phyloP scores from a whole-genome alignment of 2,888 invertebrate species.

The Orchesellides sinensis region DNA sequence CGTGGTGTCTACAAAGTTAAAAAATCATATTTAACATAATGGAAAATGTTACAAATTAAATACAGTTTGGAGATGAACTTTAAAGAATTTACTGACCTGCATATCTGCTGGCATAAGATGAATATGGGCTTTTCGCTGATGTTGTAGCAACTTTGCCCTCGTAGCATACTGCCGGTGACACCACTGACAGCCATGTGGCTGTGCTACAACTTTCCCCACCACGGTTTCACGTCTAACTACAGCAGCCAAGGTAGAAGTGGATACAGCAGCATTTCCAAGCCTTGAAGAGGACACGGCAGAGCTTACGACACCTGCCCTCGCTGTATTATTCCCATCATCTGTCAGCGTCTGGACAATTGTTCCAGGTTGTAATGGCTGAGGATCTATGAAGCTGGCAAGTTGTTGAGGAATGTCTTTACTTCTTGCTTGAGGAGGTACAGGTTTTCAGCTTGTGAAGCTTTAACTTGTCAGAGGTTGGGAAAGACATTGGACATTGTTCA shows the following conservation, averaged over 20 bases:
- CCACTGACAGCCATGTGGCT: constrained; percentile 85
- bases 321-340: constrained; percentile 53
- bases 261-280: constrained; percentile 27
- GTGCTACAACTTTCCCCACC: constrained; percentile 85
- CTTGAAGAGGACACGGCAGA: constrained; percentile 47
- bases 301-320: constrained; percentile 38
- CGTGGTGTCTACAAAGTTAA: constrained; percentile 65
- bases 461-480: constrained; percentile 85
- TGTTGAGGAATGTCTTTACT: constrained; percentile 59
- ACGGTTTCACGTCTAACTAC: constrained; percentile 61
- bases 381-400: constrained; percentile 42
- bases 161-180: constrained; percentile 94
- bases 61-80: neutral
- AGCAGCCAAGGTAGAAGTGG: constrained; percentile 32
- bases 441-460: constrained; percentile 83
- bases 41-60: neutral
- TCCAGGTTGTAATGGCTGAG: constrained; percentile 47
- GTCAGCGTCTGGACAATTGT: constrained; percentile 64
- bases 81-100: constrained; percentile 65
- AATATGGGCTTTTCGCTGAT: constrained; percentile 78
- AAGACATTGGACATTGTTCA: constrained; percentile 83
- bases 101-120: constrained; percentile 74
- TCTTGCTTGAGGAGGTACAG: constrained; percentile 69
- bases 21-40: neutral
- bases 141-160: constrained; percentile 81